phyloP scores from a whole-genome alignment of 2,797 vertebrate species.

The Takifugu rubripes region DNA sequence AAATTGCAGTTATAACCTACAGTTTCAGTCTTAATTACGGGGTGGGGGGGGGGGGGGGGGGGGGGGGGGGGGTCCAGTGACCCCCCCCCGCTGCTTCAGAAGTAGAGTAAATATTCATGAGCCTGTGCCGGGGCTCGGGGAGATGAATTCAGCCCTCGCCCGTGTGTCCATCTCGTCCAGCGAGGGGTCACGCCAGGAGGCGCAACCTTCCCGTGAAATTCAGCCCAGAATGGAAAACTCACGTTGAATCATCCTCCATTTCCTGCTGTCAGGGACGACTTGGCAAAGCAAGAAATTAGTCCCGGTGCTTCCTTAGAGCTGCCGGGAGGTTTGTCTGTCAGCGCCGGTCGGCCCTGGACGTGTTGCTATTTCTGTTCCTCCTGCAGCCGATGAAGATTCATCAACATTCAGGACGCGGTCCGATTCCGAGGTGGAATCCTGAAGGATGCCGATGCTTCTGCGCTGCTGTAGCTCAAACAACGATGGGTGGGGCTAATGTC shows the following conservation, averaged over 20 bases:
- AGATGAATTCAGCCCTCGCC: constrained; percentile 40
- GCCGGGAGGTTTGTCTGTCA: constrained; percentile 23
- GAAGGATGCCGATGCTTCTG: too few species aligned
- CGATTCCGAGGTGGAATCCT: too few species aligned
- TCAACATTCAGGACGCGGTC: too few species aligned
- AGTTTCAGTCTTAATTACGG: constrained; percentile 40
- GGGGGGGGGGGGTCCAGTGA: constrained; percentile 36
- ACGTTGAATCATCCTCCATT: constrained; percentile 33
- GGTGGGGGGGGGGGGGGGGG: constrained; percentile 8
- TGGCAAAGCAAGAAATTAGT: constrained; percentile 23
- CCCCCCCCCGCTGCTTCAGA: constrained; percentile 27
- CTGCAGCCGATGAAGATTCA: too few species aligned
- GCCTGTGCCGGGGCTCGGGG: constrained; percentile 11
- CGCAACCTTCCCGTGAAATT: constrained; percentile 37
- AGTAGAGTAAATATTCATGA: constrained; percentile 61
- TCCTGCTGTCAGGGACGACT: constrained; percentile 31
- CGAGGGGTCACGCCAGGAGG: constrained; percentile 18
- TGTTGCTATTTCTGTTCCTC: constrained; percentile 1
- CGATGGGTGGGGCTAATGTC: too few species aligned
- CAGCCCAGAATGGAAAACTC: constrained; percentile 24
- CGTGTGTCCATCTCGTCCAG: constrained; percentile 46
- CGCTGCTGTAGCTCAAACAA: too few species aligned
- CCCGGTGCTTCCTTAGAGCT: constrained; percentile 10
- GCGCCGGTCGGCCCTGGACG: constrained; percentile 17
- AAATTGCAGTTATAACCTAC: constrained; percentile 49